Evolutionary conservation across 1,140 invertebrate species (phyloP), one percentile per base, ranked within the genome.

Genomic region (Schlechtendalia chinensis): DNA sequence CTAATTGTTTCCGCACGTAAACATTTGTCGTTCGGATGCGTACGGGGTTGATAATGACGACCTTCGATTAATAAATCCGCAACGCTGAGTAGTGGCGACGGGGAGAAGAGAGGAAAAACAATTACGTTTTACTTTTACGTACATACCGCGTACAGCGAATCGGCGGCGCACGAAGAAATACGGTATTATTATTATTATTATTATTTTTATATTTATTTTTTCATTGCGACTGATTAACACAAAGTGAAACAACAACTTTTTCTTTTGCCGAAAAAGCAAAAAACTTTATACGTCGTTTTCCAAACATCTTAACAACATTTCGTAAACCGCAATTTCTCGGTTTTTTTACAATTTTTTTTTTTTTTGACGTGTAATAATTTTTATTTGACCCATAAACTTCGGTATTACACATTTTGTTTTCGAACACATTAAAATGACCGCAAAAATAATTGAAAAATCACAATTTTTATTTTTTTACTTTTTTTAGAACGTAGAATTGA

Each of bases 31-130:
- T 47, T 69, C 22, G 67, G 67, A 69, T 27, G 67, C 27, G 56
- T 77, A 32, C 56, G 59, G 74, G 74, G 74, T 77, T 58, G 53
- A 56, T 59, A 77, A 77, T 77, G 53, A 77, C 45, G 32, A 77
- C 45, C 53, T 77, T 77, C 74, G 45, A 77, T 58, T 17, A 22
- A 58, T 39, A 59, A 58, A 32, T 39, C 27, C 4, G 45, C 11
- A 75, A 56, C 22, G n/a, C n/a, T n/a, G n/a, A n/a, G n/a, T n/a
- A n/a, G 16, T 11, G 47, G 47, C 47, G 32, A 39, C 32, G 10
- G 0, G 22, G 50, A 8, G 56, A 77, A 56, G 24, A 19, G 32
- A 19, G 24, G 32, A 77, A 77, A 77, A 74, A 77, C 22, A 6
- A 59, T 22, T 24, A 17, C 14, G 24, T 56, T 77, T 59, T 58